phyloP scores from a whole-genome alignment of 2,888 invertebrate genomes.

The Pteria penguin region DNA sequence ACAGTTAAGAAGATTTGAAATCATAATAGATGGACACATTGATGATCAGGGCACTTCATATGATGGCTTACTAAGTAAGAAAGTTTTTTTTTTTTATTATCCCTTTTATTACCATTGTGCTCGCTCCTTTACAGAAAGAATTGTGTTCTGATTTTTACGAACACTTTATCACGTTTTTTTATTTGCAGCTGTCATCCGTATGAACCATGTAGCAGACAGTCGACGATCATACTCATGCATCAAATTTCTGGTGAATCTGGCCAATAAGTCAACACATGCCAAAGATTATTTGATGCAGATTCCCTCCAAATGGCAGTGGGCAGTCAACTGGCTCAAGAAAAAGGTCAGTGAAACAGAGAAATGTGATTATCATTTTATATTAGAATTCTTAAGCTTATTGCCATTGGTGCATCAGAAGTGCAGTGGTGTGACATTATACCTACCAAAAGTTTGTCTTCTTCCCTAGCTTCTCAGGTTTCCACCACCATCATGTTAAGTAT shows the following conservation, averaged over 20 bases:
- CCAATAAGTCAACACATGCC: constrained; percentile 77
- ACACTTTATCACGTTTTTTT: too few relatives aligned
- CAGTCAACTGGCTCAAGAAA: constrained; percentile 81
- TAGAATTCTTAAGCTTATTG: too few relatives aligned
- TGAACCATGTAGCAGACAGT: constrained; percentile 80
- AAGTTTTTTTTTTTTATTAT: neutral
- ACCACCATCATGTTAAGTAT: too few relatives aligned
- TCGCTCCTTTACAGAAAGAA: neutral
- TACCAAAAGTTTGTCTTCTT: too few relatives aligned
- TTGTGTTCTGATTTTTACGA: neutral
- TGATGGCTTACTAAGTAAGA: constrained; percentile 79
- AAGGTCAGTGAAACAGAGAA: too few relatives aligned
- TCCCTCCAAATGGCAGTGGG: constrained; percentile 81
- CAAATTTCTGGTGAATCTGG: constrained; percentile 81
- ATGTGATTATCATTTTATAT: too few relatives aligned
- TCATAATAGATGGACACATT: constrained; percentile 79
- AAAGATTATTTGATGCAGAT: constrained; percentile 80
- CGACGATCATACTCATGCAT: constrained; percentile 81
- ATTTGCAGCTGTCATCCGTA: constrained; percentile 76
- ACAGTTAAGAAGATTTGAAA: constrained; percentile 77
- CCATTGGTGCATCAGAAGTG: too few relatives aligned
- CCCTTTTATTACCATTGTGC: neutral
- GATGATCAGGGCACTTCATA: constrained; percentile 75
- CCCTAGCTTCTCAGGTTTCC: too few relatives aligned
- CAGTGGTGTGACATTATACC: too few relatives aligned